Conservation (phyloP, 1,140 invertebrate genomes). For the Conus ventricosus region DNA sequence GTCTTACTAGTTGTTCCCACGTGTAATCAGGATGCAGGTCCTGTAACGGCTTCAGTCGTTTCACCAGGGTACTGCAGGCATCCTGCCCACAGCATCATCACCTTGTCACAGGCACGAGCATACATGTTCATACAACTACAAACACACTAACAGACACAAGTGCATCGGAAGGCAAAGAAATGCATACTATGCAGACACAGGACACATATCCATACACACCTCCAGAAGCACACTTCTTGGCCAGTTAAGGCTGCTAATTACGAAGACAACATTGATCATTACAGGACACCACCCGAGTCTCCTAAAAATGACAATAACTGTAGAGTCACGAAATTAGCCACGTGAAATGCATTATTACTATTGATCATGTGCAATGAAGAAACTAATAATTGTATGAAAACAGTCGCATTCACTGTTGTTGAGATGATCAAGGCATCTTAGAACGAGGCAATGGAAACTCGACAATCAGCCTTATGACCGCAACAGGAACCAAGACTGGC, state of each 20-base stretch:
- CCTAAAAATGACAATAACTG: background rate
- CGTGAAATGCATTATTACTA: too few relatives aligned
- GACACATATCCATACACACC: constrained; percentile 5
- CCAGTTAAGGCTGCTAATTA: constrained; percentile 85
- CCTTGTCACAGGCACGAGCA: background rate
- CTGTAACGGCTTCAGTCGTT: constrained; percentile 2
- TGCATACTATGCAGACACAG: too few relatives aligned
- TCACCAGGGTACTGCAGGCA: background rate
- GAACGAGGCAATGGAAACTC: too few relatives aligned
- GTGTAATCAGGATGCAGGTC: background rate
- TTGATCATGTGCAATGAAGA: too few relatives aligned
- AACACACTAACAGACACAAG: background rate
- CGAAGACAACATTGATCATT: constrained; percentile 85
- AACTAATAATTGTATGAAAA: too few relatives aligned
- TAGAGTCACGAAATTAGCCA: background rate
- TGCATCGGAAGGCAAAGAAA: too few relatives aligned
- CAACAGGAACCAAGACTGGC: too few relatives aligned
- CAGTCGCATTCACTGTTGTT: too few relatives aligned
- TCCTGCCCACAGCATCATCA: background rate
- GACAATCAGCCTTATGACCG: too few relatives aligned
- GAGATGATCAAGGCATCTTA: too few relatives aligned
- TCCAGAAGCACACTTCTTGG: constrained; percentile 83
- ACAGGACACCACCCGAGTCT: background rate
- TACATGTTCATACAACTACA: background rate
- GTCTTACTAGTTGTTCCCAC: constrained; percentile 4